These are phyloP conservation scores for Phaonia tiefii DNA, from an alignment of 2,888 invertebrate species.

Conservation along the genomic window DNA sequence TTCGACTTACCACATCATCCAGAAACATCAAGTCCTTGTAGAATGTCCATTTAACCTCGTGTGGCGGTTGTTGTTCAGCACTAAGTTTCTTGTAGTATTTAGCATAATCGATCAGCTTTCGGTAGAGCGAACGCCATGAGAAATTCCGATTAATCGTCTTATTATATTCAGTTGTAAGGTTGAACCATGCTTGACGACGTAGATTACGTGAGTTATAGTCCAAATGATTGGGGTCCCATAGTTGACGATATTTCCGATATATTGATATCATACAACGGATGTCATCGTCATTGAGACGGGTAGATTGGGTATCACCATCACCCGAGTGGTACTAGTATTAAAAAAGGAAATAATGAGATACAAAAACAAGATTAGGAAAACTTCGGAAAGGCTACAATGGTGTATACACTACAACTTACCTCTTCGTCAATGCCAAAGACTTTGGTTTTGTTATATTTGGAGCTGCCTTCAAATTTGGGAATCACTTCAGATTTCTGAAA, in stretches of 20 bases:
- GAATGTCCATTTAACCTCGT: constrained; percentile 71
- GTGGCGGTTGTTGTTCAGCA: constrained; percentile 54
- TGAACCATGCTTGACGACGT: constrained; percentile 73
- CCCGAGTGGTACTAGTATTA: constrained; percentile 37
- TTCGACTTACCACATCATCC: constrained; percentile 71
- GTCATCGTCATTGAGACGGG: constrained; percentile 68
- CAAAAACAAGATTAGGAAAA: background rate
- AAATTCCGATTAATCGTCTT: constrained; percentile 50
- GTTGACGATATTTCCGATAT: constrained; percentile 70
- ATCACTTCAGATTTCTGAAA: background rate
- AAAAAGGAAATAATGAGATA: background rate
- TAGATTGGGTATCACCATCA: constrained; percentile 22
- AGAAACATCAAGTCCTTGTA: constrained; percentile 74
- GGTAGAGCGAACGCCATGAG: constrained; percentile 73
- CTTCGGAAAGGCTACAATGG: background rate
- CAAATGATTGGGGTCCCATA: constrained; percentile 75
- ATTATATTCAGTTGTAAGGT: constrained; percentile 70
- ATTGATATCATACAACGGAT: constrained; percentile 71
- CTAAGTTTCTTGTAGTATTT: constrained; percentile 74
- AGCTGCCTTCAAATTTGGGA: background rate
- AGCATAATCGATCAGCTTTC: constrained; percentile 74
- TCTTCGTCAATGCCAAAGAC: constrained; percentile 7
- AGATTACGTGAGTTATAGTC: constrained; percentile 71
- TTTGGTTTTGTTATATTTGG: background rate
- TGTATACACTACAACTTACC: background rate